Conservation (phyloP, 2,113 vertebrate species). For the Pterocles gutturalis region DNA sequence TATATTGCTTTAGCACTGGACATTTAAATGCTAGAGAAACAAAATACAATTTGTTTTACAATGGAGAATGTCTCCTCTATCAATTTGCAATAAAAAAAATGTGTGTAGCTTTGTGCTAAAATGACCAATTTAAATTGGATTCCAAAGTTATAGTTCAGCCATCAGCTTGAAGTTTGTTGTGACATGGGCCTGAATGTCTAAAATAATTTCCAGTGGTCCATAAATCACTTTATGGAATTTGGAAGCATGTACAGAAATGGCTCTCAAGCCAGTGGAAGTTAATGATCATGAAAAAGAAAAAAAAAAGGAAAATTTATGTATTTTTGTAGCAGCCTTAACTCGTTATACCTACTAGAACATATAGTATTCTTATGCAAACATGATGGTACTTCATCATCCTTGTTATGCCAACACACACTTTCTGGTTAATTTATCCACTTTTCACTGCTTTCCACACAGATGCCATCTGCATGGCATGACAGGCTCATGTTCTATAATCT, state of each 20-base stretch:
- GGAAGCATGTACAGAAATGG: neutral
- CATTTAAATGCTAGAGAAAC: slow-evolving; percentile 7
- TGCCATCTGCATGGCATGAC: neutral
- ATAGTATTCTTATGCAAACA: neutral
- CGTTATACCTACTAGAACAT: neutral
- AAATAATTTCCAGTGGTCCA: neutral
- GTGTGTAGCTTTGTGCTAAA: slow-evolving; percentile 14
- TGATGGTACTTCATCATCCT: neutral
- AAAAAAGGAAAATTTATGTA: neutral
- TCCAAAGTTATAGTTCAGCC: slow-evolving; percentile 7
- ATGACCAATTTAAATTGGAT: slow-evolving; percentile 46
- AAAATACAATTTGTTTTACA: slow-evolving; percentile 22
- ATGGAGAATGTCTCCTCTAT: neutral
- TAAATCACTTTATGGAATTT: slow-evolving; percentile 10
- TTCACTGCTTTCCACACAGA: neutral
- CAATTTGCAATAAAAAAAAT: slow-evolving; percentile 5
- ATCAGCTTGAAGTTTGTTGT: slow-evolving; percentile 5
- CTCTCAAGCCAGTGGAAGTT: slow-evolving; percentile 1
- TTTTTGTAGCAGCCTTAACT: neutral
- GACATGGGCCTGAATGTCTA: neutral
- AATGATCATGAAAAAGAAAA: neutral
- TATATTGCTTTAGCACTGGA: neutral
- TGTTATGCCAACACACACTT: neutral
- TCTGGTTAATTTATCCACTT: neutral
- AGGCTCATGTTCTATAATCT: neutral